These are phyloP conservation scores for Pterois miles DNA, from an alignment of 2,797 vertebrate species.

Conservation along the genomic window DNA sequence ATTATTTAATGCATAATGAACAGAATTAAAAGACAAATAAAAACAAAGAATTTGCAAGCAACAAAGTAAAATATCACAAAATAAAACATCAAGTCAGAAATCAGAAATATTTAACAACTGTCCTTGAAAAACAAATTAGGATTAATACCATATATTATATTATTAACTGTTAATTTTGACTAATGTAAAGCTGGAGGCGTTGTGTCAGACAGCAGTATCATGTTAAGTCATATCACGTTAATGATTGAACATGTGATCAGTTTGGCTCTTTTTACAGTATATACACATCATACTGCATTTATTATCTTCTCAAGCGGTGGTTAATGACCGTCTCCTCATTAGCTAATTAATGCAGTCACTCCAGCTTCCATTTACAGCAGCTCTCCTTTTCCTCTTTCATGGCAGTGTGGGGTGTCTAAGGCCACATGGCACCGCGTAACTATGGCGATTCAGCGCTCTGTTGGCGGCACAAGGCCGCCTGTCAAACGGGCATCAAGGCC, in stretches of 20 bases:
- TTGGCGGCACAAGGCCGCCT: constrained; percentile 69
- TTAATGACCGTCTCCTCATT: constrained; percentile 22
- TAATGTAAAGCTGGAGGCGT: neutral
- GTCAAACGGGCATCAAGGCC: constrained; percentile 64
- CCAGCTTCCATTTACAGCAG: constrained; percentile 3
- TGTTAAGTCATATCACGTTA: neutral
- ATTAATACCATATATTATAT: neutral
- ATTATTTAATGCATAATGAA: no score
- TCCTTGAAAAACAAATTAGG: neutral
- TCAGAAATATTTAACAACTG: neutral
- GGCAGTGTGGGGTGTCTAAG: constrained; percentile 7
- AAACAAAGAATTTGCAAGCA: no score
- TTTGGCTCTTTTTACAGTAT: neutral
- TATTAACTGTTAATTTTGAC: neutral
- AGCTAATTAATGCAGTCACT: constrained; percentile 37
- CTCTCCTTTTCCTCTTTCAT: constrained; percentile 1
- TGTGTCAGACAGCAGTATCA: no score
- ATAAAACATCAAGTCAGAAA: neutral
- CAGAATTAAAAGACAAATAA: no score
- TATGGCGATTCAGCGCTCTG: constrained; percentile 57
- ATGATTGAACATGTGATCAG: neutral
- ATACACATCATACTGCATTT: neutral
- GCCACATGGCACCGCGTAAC: constrained; percentile 49
- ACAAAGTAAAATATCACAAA: neutral
- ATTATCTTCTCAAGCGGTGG: neutral